Base-by-base conservation (phyloP, 1,140 invertebrate genomes). In the Microplitis demolitor region DNA sequence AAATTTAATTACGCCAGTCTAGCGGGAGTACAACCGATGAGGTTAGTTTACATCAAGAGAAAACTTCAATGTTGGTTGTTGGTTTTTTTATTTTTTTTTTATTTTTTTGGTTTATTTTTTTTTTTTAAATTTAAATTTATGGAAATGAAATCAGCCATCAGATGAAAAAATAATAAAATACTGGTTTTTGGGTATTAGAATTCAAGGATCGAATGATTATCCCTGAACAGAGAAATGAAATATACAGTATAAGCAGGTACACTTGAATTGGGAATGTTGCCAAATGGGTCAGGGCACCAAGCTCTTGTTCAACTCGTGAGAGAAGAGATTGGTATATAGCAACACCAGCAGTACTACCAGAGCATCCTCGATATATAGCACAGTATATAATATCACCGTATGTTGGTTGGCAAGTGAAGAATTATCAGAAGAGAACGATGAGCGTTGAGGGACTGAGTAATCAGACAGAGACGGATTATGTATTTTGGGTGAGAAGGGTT, bases 251-350 rank as follows among this genome's bases (percentile, higher is more conserved):
- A 76, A 78, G 74, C 76, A 45, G 39, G 39, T 45, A 11, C 39
- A 11, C 6, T 24, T 24, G 24, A 1, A 24, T 83, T 75, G 80
- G 83, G 80, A 84, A 80, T 80, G 60, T 50, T 84, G 83, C 84
- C 83, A 85, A 85, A 84, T 83, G 77, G 75, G 75, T 76, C 75
- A 74, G 72, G 74, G 64, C 71, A 69, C 60, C 50, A 61, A 72
- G 63, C 71, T 35, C 51, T 37, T 16, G 56, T 14, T 34, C 51
- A 61, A 66, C 34, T 66, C 68, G 45, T 11, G 51, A 68, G 62
- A 34, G 64, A 35, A 53, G 39, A 45, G 60, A 63, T 4, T 33
- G 34, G 50, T 34, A 37, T 50, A 54, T 9, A 78, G 78, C 80
- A 80, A 80, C 76, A 78, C 76, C 77, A 24, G 24, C 24, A 24